Conservation (phyloP, 2,888 invertebrate species). For the Congeria kusceri region DNA sequence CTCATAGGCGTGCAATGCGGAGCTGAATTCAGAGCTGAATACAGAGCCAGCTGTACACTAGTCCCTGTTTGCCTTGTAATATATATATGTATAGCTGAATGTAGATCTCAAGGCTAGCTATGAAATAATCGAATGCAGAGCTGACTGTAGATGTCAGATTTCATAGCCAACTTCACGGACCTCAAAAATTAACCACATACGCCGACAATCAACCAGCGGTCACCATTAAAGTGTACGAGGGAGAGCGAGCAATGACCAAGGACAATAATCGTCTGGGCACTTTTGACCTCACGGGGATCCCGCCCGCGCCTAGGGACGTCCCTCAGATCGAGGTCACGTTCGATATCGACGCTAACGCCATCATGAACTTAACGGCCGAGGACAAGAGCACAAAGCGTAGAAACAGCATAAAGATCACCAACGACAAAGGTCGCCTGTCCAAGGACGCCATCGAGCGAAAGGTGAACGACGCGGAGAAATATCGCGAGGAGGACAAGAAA, state of each 20-base stretch:
- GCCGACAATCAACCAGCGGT: conserved; percentile 91
- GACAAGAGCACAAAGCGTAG: conserved; percentile 92
- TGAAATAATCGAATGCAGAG: no score
- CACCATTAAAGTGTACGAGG: conserved; percentile 91
- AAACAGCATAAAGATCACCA: conserved; percentile 94
- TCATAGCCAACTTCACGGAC: no score
- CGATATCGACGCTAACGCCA: conserved; percentile 95
- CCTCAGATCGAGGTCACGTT: conserved; percentile 89
- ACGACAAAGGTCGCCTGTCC: conserved; percentile 93
- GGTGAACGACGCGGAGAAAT: conserved; percentile 82
- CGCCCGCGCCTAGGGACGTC: conserved; percentile 81
- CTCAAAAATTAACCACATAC: conserved; percentile 97
- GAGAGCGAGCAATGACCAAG: conserved; percentile 97
- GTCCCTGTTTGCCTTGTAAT: no score
- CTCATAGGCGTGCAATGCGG: no score
- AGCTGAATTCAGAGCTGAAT: no score
- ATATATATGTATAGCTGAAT: no score
- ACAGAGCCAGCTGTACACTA: no score
- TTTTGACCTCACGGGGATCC: conserved; percentile 81
- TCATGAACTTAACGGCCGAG: conserved; percentile 86
- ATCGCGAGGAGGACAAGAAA: conserved; percentile 82
- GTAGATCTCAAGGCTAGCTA: no score
- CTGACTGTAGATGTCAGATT: no score
- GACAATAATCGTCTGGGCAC: conserved; percentile 90
- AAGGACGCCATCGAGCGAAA: conserved; percentile 94